These are phyloP conservation scores for Oreochromis spilurus DNA, from an alignment of 2,113 vertebrate species.

Conservation along the genomic window DNA sequence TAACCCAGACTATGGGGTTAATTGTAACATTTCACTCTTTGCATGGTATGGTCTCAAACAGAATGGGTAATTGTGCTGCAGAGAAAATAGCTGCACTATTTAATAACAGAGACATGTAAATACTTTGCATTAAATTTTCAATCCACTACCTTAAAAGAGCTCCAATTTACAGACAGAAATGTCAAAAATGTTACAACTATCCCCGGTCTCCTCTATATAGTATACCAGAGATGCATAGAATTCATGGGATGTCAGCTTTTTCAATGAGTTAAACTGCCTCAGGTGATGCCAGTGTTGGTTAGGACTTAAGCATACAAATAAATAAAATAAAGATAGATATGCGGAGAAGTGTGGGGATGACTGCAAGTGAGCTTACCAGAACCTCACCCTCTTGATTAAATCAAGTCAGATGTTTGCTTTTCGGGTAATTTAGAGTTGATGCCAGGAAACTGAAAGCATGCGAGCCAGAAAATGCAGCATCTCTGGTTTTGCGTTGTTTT, in stretches of 20 bases:
- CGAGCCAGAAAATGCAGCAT: background rate
- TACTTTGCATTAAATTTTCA: no score
- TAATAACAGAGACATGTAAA: no score
- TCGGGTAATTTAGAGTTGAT: background rate
- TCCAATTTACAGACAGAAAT: no score
- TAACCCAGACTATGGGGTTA: no score
- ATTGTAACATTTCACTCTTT: no score
- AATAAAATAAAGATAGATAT: background rate
- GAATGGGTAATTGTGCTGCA: no score
- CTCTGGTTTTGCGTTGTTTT: background rate
- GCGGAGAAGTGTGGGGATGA: background rate
- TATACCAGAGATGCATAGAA: background rate
- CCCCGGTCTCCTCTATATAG: no score
- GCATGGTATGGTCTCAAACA: no score
- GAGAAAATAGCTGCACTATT: no score
- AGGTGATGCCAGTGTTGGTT: background rate
- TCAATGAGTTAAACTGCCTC: background rate
- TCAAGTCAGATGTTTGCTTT: background rate
- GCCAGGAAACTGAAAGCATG: fast-evolving
- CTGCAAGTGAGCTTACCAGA: background rate
- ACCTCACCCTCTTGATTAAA: background rate
- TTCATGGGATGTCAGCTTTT: background rate
- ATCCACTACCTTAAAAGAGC: no score
- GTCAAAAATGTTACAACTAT: no score
- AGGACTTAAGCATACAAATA: background rate